Percentiles rank a stretch among this genome's conserved stretches.
phyloP scores from a whole-genome alignment of 1,140 invertebrate species.

The Leptinotarsa texana region DNA sequence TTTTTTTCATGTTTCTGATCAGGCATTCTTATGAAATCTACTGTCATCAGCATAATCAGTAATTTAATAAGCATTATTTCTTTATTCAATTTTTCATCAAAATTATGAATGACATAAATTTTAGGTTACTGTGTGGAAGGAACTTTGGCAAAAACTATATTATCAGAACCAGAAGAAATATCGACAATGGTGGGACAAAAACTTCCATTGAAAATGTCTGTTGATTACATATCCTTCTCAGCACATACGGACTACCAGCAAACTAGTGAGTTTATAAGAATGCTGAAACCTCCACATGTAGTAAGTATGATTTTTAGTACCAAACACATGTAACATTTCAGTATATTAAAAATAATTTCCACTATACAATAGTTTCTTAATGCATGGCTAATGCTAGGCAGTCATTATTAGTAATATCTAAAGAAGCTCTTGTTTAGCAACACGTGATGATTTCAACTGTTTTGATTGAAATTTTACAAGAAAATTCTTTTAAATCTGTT shows the following conservation, averaged over 20 bases:
- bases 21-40: too few relatives aligned
- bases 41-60: background rate
- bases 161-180: constrained; percentile 98
- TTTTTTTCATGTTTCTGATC: too few relatives aligned
- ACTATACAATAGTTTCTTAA: too few relatives aligned
- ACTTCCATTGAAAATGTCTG: constrained; percentile 94
- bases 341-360: too few relatives aligned
- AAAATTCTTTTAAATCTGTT: background rate
- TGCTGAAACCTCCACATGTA: constrained; percentile 93
- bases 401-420: too few relatives aligned
- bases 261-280: constrained; percentile 95
- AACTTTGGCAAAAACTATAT: constrained; percentile 94
- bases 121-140: constrained; percentile 97
- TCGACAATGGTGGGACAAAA: constrained; percentile 94
- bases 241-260: constrained; percentile 99
- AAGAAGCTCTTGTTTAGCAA: too few relatives aligned
- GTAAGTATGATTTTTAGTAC: constrained; percentile 58
- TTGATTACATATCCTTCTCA: constrained; percentile 99
- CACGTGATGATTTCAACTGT: too few relatives aligned
- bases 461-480: background rate
- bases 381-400: too few relatives aligned
- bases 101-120: background rate
- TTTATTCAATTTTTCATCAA: background rate
- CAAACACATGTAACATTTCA: too few relatives aligned
- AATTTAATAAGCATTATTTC: background rate